Conservation (phyloP, 2,113 vertebrate genomes). For the Nanger granti region DNA sequence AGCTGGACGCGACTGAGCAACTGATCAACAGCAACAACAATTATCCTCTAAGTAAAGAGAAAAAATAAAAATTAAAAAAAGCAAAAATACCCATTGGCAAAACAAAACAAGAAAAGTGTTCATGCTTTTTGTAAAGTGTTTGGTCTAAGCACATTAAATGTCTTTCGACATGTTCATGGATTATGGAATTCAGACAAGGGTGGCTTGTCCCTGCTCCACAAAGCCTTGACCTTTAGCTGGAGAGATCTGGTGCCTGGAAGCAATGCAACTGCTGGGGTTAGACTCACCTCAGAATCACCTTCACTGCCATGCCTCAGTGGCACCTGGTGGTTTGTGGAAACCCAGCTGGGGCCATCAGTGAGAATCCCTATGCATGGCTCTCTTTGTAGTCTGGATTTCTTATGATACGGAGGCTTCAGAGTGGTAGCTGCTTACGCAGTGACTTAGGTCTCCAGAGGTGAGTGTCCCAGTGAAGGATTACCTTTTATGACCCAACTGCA, state of each 20-base stretch:
- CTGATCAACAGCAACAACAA: neutral
- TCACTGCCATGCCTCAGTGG: neutral
- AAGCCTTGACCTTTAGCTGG: neutral
- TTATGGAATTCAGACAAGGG: neutral
- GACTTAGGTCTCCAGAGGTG: neutral
- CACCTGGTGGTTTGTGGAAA: neutral
- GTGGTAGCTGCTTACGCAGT: neutral
- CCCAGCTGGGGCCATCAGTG: neutral
- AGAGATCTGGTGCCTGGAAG: neutral
- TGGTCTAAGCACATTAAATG: neutral
- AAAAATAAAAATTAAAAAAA: neutral
- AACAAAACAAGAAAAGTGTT: neutral
- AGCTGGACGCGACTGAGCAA: neutral
- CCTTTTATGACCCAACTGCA: neutral
- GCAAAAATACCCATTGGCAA: neutral
- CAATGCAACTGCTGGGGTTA: too few relatives aligned
- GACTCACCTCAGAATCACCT: neutral
- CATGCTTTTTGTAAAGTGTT: neutral
- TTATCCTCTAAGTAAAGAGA: neutral
- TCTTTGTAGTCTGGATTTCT: neutral
- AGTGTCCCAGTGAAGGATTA: neutral
- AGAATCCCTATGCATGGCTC: neutral
- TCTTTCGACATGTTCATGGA: neutral
- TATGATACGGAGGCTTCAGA: neutral
- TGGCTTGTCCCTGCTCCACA: neutral